These are phyloP conservation scores for Acronicta psi DNA, from an alignment of 2,888 invertebrate genomes.

Conservation along the genomic window DNA sequence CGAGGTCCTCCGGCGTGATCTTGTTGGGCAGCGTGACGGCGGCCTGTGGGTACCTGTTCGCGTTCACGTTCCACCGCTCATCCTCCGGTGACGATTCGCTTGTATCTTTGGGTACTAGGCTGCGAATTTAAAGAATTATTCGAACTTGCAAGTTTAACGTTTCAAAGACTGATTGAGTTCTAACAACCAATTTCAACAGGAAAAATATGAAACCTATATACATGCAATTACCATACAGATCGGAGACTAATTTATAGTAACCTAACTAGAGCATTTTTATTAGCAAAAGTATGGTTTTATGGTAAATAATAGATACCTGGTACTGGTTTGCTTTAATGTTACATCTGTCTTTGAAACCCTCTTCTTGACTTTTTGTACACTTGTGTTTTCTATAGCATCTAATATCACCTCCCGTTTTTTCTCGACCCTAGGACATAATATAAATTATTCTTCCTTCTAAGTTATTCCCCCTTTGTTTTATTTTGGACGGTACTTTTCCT, in stretches of 20 bases:
- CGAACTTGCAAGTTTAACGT: no score
- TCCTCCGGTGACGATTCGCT: conserved; percentile 76
- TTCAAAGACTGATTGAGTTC: neutral
- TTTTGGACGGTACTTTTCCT: no score
- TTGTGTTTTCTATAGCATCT: conserved; percentile 66
- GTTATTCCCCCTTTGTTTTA: neutral
- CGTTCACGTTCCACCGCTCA: conserved; percentile 68
- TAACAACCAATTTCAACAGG: no score
- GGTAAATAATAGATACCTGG: conserved; percentile 43
- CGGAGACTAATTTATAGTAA: no score
- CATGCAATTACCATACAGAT: no score
- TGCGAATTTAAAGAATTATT: conserved; percentile 27
- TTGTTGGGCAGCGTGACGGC: conserved; percentile 79
- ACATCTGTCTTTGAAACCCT: conserved; percentile 74
- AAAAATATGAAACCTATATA: no score
- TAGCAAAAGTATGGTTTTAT: neutral
- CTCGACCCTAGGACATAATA: conserved; percentile 63
- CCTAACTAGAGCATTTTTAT: no score
- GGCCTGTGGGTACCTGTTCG: conserved; percentile 68
- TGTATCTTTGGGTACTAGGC: conserved; percentile 69
- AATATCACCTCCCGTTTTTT: conserved; percentile 64
- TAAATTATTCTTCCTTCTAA: conserved; percentile 11
- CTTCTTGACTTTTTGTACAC: conserved; percentile 72
- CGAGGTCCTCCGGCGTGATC: conserved; percentile 84
- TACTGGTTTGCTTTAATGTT: conserved; percentile 40